These are phyloP conservation scores for Diabrotica undecimpunctata DNA, from an alignment of 1,140 invertebrate genomes.

Conservation along the genomic window DNA sequence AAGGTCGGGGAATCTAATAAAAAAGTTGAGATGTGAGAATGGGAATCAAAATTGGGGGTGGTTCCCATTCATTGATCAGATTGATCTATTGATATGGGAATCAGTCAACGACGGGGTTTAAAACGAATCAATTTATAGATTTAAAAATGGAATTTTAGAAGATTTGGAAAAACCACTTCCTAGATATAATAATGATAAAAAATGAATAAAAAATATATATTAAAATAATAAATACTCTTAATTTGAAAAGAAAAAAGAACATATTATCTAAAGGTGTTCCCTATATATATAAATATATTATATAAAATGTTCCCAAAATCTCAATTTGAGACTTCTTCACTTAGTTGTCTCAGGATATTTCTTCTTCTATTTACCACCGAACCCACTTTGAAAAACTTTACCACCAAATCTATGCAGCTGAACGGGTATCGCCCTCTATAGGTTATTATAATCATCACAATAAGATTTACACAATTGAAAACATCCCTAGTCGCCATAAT, in stretches of 20 bases:
- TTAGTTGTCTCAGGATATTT: no score
- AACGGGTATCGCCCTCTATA: no score
- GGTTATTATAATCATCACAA: no score
- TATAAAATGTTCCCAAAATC: no score
- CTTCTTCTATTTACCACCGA: no score
- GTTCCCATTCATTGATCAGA: neutral
- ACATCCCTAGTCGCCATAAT: no score
- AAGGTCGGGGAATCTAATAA: neutral
- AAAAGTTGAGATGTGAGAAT: slow-evolving; percentile 7
- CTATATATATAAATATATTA: no score
- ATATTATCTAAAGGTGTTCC: no score
- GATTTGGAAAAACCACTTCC: neutral
- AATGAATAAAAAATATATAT: neutral
- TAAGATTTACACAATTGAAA: no score
- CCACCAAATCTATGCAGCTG: no score
- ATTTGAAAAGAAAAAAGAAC: neutral
- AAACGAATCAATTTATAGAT: neutral
- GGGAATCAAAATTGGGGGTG: neutral
- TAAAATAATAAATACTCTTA: neutral
- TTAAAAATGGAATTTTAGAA: neutral
- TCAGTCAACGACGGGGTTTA: neutral
- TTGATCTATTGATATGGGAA: neutral
- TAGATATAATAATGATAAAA: neutral
- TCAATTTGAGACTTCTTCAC: no score
- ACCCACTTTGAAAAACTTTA: no score